Percentiles rank a stretch among this genome's conserved stretches.
Evolutionary conservation across 2,797 vertebrate genomes (phyloP).

Genomic region (Benthosema pterotum): DNA sequence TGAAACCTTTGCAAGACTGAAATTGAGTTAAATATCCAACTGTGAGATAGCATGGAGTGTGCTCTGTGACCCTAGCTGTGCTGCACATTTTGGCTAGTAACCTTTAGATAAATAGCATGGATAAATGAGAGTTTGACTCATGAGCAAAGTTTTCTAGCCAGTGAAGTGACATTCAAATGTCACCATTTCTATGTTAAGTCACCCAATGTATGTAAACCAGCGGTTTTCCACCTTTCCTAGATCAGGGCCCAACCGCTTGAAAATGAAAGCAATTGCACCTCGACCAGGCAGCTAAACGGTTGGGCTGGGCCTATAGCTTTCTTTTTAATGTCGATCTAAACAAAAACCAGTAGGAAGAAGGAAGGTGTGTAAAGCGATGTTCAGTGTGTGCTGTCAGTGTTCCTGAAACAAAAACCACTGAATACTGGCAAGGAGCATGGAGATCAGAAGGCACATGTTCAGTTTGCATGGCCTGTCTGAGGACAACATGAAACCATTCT

Average conservation of each 20-base stretch:
- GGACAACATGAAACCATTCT: slow-evolving; percentile 24
- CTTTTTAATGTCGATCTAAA: too few species aligned
- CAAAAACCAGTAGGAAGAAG: background rate
- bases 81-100: slow-evolving; percentile 52
- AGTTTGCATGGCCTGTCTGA: background rate
- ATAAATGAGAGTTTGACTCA: slow-evolving; percentile 68
- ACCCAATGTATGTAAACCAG: slow-evolving; percentile 13
- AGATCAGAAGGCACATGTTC: slow-evolving; percentile 1
- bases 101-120: slow-evolving; percentile 51
- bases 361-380: slow-evolving; percentile 2
- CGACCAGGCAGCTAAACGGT: too few species aligned
- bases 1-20: slow-evolving; percentile 46
- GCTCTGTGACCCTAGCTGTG: slow-evolving; percentile 38
- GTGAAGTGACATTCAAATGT: slow-evolving; percentile 56
- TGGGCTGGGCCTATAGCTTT: too few species aligned
- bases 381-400: background rate
- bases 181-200: slow-evolving; percentile 37
- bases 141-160: slow-evolving; percentile 56
- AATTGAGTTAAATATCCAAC: slow-evolving; percentile 57
- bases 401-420: slow-evolving; percentile 8
- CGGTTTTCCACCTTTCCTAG: background rate
- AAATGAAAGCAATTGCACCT: too few species aligned
- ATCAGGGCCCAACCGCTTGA: too few species aligned
- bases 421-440: background rate
- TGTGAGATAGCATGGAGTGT: slow-evolving; percentile 50